Percentiles rank a stretch among this genome's conserved stretches.
These are phyloP conservation scores for Subanguina moxae DNA, from an alignment of 1,140 invertebrate genomes.

Conservation along the genomic window DNA sequence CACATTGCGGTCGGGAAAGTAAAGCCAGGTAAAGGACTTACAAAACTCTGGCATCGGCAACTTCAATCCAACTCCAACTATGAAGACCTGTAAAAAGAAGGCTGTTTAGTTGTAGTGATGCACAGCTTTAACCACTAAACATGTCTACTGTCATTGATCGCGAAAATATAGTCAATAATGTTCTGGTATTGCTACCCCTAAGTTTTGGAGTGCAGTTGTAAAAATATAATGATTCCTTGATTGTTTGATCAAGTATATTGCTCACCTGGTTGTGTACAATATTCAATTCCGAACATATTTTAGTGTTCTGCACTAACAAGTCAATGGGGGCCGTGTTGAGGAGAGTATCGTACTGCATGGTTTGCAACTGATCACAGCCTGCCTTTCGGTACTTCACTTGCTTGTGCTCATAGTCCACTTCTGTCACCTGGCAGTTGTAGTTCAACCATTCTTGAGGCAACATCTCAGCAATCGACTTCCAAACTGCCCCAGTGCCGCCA, in stretches of 20 bases:
- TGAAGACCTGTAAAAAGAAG: conserved; percentile 46
- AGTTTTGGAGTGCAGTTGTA: no score
- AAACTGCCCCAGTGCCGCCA: conserved; percentile 58
- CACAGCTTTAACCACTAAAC: no score
- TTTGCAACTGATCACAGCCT: conserved; percentile 17
- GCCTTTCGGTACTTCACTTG: conserved; percentile 34
- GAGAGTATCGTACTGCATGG: conserved; percentile 48
- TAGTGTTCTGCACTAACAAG: conserved; percentile 48
- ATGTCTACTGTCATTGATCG: no score
- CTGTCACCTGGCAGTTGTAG: conserved; percentile 45
- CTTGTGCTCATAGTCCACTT: conserved; percentile 47
- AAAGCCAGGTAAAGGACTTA: conserved; percentile 57
- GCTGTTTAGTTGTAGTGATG: no score
- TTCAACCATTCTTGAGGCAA: conserved; percentile 54
- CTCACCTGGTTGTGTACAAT: conserved; percentile 52
- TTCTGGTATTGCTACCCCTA: no score
- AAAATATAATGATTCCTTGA: background rate
- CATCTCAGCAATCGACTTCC: conserved; percentile 53
- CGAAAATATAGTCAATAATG: no score
- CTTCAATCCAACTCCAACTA: conserved; percentile 55
- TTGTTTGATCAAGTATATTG: conserved; percentile 8
- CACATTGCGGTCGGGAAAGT: conserved; percentile 57
- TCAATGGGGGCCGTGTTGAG: conserved; percentile 58
- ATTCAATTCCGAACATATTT: conserved; percentile 47
- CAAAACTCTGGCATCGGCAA: conserved; percentile 53